Base-by-base conservation (phyloP, 2,888 invertebrate species). In the Luffia ferchaultella region DNA sequence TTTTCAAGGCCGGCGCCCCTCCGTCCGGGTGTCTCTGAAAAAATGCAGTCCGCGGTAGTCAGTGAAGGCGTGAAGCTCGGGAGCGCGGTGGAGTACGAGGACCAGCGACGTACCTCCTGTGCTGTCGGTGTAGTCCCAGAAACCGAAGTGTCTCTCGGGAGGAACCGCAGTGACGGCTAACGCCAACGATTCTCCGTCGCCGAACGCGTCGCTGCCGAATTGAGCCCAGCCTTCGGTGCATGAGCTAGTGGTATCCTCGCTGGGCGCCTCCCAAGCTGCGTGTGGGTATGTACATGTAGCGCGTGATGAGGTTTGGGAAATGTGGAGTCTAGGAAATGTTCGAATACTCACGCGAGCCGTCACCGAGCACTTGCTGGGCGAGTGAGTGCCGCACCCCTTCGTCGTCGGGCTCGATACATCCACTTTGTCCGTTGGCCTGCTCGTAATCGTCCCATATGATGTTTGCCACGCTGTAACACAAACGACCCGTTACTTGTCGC, bases 181-280 rank as follows among this genome's bases (percentile, higher is more conserved):
- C 42, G 7, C 51, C 44, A 55, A 57, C 40, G 51, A 48, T 3
- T 54, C 51, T 2, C 50, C 53, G 42, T 20, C 40, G 19, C 46
- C 55, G 19, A 57, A 57, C n/a, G 53, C 53, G 45, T 56, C 57
- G 41, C 53, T 54, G 41, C 60, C 62, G 66, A 74, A 76, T 60
- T 72, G 72, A 60, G 76, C 78, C 77, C 76, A 75, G 53, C 72
- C 71, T 59, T 65, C 71, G 40, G 62, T 53, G 49, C 42, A 18
- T 20, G 43, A 42, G 42, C 18, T 44, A 18, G 18, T 51, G 53
- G 46, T 55, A 20, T 50, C 55, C 54, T 18, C 53, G 54, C 46
- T 49, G 57, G 18, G 42, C 57, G 50, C 53, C 55, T 65, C 72
- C 73, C 73, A 72, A 54, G 70, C 72, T 72, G 58, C 18, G 17